Base-by-base conservation (phyloP, 2,113 vertebrate species). In the Eudyptes chrysolophus region DNA sequence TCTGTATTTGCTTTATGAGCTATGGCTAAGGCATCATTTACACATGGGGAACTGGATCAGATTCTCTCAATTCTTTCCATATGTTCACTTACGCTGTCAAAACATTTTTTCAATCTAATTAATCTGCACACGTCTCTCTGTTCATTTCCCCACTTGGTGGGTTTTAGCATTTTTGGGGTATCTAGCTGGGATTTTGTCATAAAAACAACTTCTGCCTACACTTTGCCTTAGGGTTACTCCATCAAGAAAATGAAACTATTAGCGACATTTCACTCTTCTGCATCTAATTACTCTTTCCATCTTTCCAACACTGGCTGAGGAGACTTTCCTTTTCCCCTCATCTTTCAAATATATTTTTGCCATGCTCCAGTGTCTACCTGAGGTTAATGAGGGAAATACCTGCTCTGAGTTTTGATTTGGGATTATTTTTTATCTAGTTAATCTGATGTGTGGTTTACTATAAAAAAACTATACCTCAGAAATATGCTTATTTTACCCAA, bases 1-100 rank as follows among this genome's bases (percentile, higher is more conserved):
- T 98, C 98, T 98, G 98, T 97, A 95, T 98, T 98, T 98, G 97
- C 96, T 98, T 98, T 98, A 98, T 97, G 97, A 98, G 97, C 98
- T 98, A 97, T 80, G 57, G 97, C 76, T 46, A 97, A 97, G 96
- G 96, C 98, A 94, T 91, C 97, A 96, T 98, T 98, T 98, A 98
- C 97, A 98, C 97, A 97, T 94, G 96, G 96, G 97, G 97, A 97
- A 96, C 85, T 96, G 92, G 95, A 96, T 81, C 84, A 13, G 85
- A 94, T 96, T 98, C 94, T 95, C 88, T 94, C 98, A 97, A 98
- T 98, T 97, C 96, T 94, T 98, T 98, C 98, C 98, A 98, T 97
- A 98, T 98, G 98, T 98, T 98, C 98, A 57, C 97, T 97, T 97
- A 89, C 5, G 74, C 97, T 92, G 92, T 97, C 98, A 97, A 97